Evolutionary conservation across 2,113 vertebrate species (phyloP).

Genomic region (Hippocampus comes): DNA sequence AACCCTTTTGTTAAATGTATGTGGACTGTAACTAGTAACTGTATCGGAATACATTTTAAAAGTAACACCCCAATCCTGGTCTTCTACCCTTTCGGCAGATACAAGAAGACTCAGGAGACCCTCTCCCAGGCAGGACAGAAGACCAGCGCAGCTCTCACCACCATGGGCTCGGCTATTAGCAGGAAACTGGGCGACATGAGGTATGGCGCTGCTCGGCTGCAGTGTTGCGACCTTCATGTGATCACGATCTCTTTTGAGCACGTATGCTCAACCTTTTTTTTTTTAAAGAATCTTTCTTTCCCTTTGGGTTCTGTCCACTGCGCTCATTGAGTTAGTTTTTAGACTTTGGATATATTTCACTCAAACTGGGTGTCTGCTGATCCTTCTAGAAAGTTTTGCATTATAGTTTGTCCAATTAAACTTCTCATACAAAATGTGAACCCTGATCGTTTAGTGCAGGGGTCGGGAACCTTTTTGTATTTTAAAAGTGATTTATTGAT

Average conservation of each 20-base stretch:
- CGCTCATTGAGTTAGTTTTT: neutral
- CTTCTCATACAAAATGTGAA: neutral
- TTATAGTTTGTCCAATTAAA: neutral
- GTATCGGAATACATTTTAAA: no score
- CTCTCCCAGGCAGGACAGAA: conserved; percentile 92
- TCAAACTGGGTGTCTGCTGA: neutral
- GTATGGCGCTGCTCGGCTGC: conserved; percentile 58
- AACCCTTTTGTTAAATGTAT: no score
- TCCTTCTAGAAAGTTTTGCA: no score
- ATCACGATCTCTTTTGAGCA: neutral
- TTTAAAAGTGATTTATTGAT: no score
- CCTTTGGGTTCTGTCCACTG: neutral
- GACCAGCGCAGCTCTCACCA: conserved; percentile 88
- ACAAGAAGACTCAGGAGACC: conserved; percentile 98
- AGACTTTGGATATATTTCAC: neutral
- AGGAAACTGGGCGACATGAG: conserved; percentile 93
- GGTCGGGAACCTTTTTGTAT: no score
- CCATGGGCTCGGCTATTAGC: conserved; percentile 85
- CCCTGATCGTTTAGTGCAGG: no score
- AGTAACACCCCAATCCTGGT: neutral
- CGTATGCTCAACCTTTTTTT: neutral
- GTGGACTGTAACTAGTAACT: no score
- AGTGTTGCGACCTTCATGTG: neutral
- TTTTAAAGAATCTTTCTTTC: neutral
- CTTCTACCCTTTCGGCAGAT: conserved; percentile 66